Evolutionary conservation across 2,888 invertebrate genomes (phyloP).

Genomic region (Eupithecia dodoneata): DNA sequence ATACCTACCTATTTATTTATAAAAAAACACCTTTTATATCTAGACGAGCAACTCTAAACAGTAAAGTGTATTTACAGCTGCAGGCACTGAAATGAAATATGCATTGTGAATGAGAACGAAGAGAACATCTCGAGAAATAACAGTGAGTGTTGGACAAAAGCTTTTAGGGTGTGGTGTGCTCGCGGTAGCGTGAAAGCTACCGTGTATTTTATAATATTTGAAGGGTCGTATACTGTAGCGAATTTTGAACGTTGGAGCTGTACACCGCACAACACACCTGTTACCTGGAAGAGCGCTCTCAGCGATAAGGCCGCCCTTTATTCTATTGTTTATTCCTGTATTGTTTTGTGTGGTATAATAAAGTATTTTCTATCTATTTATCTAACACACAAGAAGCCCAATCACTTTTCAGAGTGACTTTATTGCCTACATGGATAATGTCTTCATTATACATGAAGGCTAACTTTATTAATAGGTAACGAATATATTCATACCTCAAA

Average conservation of each 20-base stretch:
- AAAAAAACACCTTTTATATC: conserved; percentile 30
- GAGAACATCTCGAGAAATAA: conserved; percentile 63
- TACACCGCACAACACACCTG: no score
- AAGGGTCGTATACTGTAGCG: background rate
- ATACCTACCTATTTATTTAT: conserved; percentile 10
- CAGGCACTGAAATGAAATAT: conserved; percentile 60
- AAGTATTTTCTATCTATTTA: no score
- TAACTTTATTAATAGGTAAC: no score
- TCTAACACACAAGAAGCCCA: no score
- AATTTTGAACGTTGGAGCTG: background rate
- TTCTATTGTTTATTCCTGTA: no score
- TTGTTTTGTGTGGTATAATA: no score
- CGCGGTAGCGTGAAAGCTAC: conserved; percentile 24
- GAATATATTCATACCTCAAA: no score
- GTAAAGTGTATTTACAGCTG: conserved; percentile 26
- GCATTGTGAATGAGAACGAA: conserved; percentile 59
- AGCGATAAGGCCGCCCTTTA: no score
- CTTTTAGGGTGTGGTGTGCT: conserved; percentile 60
- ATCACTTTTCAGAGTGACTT: no score
- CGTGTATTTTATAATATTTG: conserved; percentile 6
- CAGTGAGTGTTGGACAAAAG: conserved; percentile 65
- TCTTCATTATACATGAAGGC: no score
- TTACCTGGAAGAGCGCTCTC: no score
- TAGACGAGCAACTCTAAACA: conserved; percentile 29
- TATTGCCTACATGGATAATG: no score